A percentile compares a stretch with the other conserved stretches of the same genome.
Conservation (phyloP, 2,888 invertebrate species). For the Protophormia terraenovae region DNA sequence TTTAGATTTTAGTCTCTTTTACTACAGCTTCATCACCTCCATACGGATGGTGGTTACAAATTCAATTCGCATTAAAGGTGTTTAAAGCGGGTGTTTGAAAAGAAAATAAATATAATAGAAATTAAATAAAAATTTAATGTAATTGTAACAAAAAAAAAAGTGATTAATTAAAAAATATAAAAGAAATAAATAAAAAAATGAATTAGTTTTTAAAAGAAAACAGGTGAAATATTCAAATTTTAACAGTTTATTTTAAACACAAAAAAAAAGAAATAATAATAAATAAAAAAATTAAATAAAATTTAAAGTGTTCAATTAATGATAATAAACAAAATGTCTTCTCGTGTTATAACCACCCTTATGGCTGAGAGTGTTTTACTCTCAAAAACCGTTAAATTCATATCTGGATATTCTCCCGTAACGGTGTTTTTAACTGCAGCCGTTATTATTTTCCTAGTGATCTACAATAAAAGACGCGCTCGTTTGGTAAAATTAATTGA, state of each 20-base stretch:
- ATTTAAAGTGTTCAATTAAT: slow-evolving; percentile 25
- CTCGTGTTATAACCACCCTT: slow-evolving; percentile 75
- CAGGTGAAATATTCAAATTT: background rate
- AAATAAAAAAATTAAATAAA: too few relatives aligned
- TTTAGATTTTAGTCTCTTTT: slow-evolving; percentile 5
- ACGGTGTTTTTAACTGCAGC: slow-evolving; percentile 76
- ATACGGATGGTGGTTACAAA: slow-evolving; percentile 30
- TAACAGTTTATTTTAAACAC: background rate
- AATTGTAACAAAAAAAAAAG: background rate
- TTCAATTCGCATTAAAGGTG: slow-evolving; percentile 1
- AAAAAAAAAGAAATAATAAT: background rate
- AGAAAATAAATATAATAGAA: background rate
- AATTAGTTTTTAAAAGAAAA: background rate
- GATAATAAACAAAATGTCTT: slow-evolving; percentile 72
- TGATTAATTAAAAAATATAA: background rate
- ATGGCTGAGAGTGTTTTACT: slow-evolving; percentile 79
- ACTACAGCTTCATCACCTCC: slow-evolving; percentile 6
- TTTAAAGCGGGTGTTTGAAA: slow-evolving; percentile 36
- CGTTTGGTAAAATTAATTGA: slow-evolving; percentile 82
- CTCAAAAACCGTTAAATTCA: slow-evolving; percentile 74
- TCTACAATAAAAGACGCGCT: slow-evolving; percentile 78
- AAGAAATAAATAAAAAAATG: background rate
- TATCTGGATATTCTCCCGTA: slow-evolving; percentile 79
- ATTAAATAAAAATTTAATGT: background rate
- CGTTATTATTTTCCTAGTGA: slow-evolving; percentile 74